These are phyloP conservation scores for Zosterops pallidus DNA, from an alignment of 2,113 vertebrate genomes.

Conservation along the genomic window DNA sequence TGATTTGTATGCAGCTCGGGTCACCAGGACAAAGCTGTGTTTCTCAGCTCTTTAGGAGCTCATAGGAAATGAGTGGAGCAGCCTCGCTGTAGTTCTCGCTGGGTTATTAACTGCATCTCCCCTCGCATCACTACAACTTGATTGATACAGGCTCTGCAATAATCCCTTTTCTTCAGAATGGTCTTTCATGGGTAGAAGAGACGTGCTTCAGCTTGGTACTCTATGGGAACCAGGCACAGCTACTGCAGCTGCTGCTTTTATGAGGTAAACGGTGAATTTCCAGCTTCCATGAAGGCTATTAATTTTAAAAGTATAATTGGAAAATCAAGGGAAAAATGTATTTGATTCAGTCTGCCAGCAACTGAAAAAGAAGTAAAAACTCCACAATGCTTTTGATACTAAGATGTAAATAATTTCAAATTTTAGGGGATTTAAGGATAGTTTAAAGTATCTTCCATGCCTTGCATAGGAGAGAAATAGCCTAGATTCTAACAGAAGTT, in stretches of 20 bases:
- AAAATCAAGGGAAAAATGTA: neutral
- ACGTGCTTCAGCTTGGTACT: neutral
- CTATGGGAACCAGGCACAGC: neutral
- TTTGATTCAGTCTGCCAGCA: neutral
- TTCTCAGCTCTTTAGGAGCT: neutral
- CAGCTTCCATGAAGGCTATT: neutral
- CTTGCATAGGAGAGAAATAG: neutral
- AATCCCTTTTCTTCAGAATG: neutral
- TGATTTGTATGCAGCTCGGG: neutral
- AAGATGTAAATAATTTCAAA: neutral
- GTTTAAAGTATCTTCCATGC: neutral
- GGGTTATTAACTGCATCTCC: neutral
- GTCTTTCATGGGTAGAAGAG: neutral
- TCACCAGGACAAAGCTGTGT: neutral
- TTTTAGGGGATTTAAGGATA: neutral
- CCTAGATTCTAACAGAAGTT: neutral
- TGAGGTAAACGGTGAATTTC: neutral
- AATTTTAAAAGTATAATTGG: neutral
- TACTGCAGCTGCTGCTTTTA: neutral
- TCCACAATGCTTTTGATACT: neutral
- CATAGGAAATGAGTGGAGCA: neutral
- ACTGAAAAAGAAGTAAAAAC: neutral
- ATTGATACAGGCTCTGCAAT: neutral
- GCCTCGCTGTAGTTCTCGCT: accelerated
- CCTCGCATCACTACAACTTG: accelerated